Evolutionary conservation across 1,140 invertebrate species (phyloP).

Genomic region (Lerema accius): DNA sequence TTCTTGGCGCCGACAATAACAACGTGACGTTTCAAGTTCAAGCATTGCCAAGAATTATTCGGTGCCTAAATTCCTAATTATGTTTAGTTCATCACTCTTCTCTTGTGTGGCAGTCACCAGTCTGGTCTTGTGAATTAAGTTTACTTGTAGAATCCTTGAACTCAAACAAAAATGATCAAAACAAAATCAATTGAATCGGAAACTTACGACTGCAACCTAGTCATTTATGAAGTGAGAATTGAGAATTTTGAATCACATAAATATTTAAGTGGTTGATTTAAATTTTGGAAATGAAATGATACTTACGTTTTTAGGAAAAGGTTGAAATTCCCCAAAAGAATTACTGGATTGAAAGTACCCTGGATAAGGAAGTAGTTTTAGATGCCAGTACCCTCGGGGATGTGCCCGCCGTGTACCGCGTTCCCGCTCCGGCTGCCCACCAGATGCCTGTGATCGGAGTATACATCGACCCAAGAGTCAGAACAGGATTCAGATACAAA

Average conservation of each 20-base stretch:
- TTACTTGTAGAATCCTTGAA: constrained; percentile 21
- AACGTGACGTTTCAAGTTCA: constrained; percentile 25
- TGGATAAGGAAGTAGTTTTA: constrained; percentile 71
- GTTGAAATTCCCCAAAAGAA: constrained; percentile 53
- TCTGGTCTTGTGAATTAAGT: constrained; percentile 39
- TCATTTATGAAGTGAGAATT: constrained; percentile 35
- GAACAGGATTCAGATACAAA: constrained; percentile 89
- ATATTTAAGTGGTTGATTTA: not conserved
- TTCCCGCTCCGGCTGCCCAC: constrained; percentile 84
- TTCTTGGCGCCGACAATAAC: constrained; percentile 32
- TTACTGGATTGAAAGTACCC: constrained; percentile 55
- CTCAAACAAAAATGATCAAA: constrained; percentile 42
- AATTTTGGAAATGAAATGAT: not conserved
- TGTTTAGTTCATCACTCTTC: constrained; percentile 54
- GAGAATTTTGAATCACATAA: too few relatives aligned
- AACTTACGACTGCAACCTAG: constrained; percentile 36
- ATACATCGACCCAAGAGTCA: constrained; percentile 87
- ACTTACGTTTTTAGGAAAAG: constrained; percentile 56
- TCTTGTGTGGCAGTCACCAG: constrained; percentile 36
- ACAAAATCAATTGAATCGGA: constrained; percentile 32
- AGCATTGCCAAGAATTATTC: constrained; percentile 27
- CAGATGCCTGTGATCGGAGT: constrained; percentile 89
- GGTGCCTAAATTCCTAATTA: constrained; percentile 31
- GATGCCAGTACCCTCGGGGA: constrained; percentile 84
- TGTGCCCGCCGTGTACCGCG: constrained; percentile 85